Conservation (phyloP, 2,113 vertebrate genomes). For the Phalacrocorax aristotelis region DNA sequence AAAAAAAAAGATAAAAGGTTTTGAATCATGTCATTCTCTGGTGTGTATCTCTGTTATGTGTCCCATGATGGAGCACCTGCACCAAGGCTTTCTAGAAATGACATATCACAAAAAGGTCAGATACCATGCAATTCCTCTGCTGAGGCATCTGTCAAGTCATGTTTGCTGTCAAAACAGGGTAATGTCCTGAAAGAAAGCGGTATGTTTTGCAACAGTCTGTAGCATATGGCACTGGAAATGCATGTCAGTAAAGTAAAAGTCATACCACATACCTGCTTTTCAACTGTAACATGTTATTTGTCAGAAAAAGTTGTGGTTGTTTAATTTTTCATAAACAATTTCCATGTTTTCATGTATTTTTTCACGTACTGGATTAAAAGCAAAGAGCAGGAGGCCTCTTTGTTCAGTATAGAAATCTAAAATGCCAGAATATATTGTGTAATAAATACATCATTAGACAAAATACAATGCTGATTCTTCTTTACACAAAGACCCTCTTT, state of each 20-base stretch:
- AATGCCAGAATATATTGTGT: not conserved
- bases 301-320: not conserved
- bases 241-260: constrained; percentile 8
- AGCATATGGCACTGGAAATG: constrained; percentile 39
- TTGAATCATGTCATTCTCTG: not conserved
- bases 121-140: constrained; percentile 31
- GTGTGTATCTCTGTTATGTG: not conserved
- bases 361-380: not conserved
- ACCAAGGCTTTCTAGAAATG: constrained; percentile 33
- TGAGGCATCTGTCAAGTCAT: constrained; percentile 55
- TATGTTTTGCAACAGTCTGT: not conserved
- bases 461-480: not conserved
- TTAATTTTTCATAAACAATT: constrained; percentile 41
- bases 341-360: not conserved
- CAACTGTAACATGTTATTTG: not conserved
- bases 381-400: not conserved
- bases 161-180: constrained; percentile 27
- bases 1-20: not conserved
- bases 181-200: constrained; percentile 41
- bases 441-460: not conserved
- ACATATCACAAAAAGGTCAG: constrained; percentile 54
- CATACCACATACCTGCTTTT: not conserved
- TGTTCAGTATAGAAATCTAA: not conserved
- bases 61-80: constrained; percentile 29
- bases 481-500: not conserved